Percentiles rank a stretch among this genome's conserved stretches.
Conservation (phyloP, 2,113 vertebrate species). For the Oreocharis arfaki region DNA sequence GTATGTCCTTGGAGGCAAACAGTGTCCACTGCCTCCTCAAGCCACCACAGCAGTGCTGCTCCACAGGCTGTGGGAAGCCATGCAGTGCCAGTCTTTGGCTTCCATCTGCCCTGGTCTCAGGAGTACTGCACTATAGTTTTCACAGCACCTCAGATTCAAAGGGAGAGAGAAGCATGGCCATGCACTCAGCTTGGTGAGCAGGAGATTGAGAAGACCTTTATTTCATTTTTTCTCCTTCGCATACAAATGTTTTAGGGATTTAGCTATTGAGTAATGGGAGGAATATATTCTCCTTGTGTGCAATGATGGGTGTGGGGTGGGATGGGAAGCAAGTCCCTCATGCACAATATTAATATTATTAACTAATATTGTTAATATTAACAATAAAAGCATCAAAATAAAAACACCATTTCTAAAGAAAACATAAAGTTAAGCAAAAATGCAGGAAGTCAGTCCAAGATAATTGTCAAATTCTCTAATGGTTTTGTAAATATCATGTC, state of each 20-base stretch:
- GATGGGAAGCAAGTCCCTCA: background rate
- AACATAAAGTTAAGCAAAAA: background rate
- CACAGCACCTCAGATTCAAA: background rate
- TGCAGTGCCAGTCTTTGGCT: background rate
- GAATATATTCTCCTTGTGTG: background rate
- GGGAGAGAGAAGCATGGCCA: background rate
- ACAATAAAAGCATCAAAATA: background rate
- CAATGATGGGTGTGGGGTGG: background rate
- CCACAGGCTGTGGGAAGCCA: background rate
- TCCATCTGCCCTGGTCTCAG: background rate
- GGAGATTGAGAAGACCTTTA: background rate
- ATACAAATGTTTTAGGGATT: background rate
- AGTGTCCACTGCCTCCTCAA: background rate
- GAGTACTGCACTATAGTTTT: background rate
- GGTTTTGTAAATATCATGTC: background rate
- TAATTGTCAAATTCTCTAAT: background rate
- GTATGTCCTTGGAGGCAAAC: background rate
- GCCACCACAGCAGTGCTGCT: fast-evolving
- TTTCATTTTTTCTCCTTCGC: background rate
- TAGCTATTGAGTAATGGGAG: background rate
- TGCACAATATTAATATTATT: background rate
- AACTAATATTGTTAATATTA: too few relatives aligned
- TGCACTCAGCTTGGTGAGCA: background rate
- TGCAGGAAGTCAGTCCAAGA: background rate
- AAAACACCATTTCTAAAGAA: background rate